Evolutionary conservation across 1,140 invertebrate species (phyloP).

Genomic region (Trichoplusia ni): DNA sequence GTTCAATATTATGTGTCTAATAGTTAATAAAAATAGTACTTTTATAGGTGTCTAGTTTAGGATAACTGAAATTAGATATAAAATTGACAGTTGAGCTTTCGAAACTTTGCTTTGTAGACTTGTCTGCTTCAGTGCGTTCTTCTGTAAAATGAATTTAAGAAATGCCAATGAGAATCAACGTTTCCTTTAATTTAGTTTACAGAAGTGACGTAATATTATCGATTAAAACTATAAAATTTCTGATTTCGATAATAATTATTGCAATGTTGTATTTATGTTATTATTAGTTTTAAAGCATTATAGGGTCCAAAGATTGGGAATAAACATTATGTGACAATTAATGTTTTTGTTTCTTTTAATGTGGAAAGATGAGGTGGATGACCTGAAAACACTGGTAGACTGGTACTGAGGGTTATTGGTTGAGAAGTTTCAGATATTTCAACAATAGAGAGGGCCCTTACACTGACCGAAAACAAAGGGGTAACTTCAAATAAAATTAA

Average conservation of each 20-base stretch:
- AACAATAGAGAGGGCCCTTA: too few relatives aligned
- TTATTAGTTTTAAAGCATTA: conserved; percentile 82
- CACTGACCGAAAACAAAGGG: too few relatives aligned
- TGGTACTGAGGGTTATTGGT: not conserved
- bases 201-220: conserved; percentile 44
- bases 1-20: conserved; percentile 30
- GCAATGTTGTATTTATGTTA: conserved; percentile 81
- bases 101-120: conserved; percentile 72
- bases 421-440: too few relatives aligned
- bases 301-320: conserved; percentile 83
- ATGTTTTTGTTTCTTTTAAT: conserved; percentile 63
- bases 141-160: conserved; percentile 64
- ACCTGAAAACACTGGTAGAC: too few relatives aligned
- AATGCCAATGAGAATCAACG: not conserved
- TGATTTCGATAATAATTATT: conserved; percentile 64
- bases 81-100: conserved; percentile 70
- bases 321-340: conserved; percentile 80
- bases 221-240: conserved; percentile 49
- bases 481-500: too few relatives aligned
- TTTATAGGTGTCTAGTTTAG: conserved; percentile 70
- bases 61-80: conserved; percentile 70
- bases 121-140: conserved; percentile 60
- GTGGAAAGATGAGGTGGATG: not conserved
- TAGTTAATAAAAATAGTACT: conserved; percentile 33
- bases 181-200: conserved; percentile 57